Base-by-base conservation (phyloP, 2,888 invertebrate species). In the Cremastinae sp. region DNA sequence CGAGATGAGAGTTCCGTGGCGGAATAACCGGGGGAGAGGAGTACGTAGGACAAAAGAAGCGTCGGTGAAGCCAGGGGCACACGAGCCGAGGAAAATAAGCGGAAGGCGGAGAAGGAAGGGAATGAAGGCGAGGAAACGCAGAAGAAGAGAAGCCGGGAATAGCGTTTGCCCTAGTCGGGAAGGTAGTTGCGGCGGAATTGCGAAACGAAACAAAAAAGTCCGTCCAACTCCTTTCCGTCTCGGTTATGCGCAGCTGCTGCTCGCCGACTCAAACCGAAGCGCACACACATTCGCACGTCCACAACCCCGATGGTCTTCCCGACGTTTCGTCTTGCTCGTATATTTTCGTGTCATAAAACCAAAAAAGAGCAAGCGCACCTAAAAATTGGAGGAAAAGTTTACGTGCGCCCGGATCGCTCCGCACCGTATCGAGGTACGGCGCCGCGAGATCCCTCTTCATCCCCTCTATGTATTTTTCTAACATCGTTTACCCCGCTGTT, bases 151-250 rank as follows among this genome's bases (percentile, higher is more conserved):
- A 34, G 51, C 28, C 36, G 16, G 38, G 72, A 56, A 56, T 70
- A 70, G 69, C 80, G 82, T 76, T 81, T 81, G 75, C 81, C 85
- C 86, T 85, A 88, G 90, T 92, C 92, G 92, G 92, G 92, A 92
- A 92, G 92, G 92, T 92, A 92, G 92, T 92, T 92, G 92, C 92
- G 92, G 92, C 92, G 92, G 92, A 92, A 92, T 92, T 90, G 86
- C 86, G 80, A 80, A 28, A 82, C 84, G 75, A 64, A 81, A 83
- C 81, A 83, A 69, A 69, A 56, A 88, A 92, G 90, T 92, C 92
- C 92, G 92, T 92, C 92, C 92, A 91, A 91, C 92, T 92, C 91
- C 91, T 91, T 91, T 92, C 92, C 92, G 91, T 90, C 91, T 88
- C 76, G 86, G 84, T 80, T 82, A 80, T 83, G 83, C 28, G 28